Evolutionary conservation across 2,113 vertebrate genomes (phyloP), one percentile per base, ranked within the genome.

Genomic region (Percina caprodes): DNA sequence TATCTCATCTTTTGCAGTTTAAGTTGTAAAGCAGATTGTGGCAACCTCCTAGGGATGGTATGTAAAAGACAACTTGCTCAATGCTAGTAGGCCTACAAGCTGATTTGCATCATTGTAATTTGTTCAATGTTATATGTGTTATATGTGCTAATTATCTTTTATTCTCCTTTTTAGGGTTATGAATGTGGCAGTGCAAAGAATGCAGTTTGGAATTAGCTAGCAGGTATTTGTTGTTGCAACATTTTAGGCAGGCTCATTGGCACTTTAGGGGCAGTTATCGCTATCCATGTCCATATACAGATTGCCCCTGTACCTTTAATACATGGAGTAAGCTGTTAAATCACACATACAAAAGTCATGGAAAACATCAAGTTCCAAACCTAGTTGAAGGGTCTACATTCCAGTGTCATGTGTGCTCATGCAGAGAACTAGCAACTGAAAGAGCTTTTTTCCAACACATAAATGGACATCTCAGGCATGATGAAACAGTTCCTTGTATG

Each of bases 251-350:
- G 12, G 13, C 46, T 30, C 46, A 30, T 45, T 26, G 59, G 16
- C 59, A 61, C 35, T 61, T 61, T 61, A 33, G 26, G 59, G 59
- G 59, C 26, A 61, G 26, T 61, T 35, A 61, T 61, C 59, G 59
- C 30, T 61, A 26, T 65, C 62, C 35, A 65, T 65, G 62, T 46
- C 35, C 62, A 45, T 16, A 48, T 14, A 48, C 62, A 45, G 62
- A 24, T 46, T 45, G 39, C n/a, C 62, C 62, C 7, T 46, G 62
- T 23, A 65, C 62, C 3, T 65, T 65, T 65, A 46, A 65, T 65
- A 46, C 62, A 65, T 46, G 42, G 35, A 65, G 62, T 46, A 65
- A 65, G 62, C 62, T 65, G 24, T n/a, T 65, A 46, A 65, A 65
- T 65, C 62, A 66, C 62, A 66, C 42, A 24, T 66, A 66, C 21